Evolutionary conservation across 2,888 invertebrate species (phyloP).

Genomic region (Synergus japonicus): DNA sequence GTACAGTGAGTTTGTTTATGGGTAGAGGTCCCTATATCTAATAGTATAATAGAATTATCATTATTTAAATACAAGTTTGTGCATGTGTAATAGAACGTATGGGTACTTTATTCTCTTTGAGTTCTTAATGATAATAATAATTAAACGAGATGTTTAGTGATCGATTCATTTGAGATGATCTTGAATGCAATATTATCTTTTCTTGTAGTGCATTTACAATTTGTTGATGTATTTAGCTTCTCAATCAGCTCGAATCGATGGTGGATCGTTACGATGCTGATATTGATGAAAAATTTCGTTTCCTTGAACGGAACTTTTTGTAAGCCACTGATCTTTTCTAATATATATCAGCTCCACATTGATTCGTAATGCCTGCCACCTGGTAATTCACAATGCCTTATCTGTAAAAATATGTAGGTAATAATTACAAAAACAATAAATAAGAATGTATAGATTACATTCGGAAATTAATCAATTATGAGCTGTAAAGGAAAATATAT

Average conservation of each 20-base stretch:
- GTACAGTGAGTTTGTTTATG: constrained; percentile 75
- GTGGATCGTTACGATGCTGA: not conserved
- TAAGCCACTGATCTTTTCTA: not conserved
- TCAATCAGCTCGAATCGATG: not conserved
- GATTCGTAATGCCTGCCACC: not conserved
- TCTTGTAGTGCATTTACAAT: constrained; percentile 4
- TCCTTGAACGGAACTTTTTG: not conserved
- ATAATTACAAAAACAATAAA: too few species aligned
- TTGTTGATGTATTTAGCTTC: not conserved
- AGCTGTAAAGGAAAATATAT: not conserved
- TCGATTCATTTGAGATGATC: constrained; percentile 20
- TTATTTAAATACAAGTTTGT: constrained; percentile 75
- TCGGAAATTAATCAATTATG: not conserved
- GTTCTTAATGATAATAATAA: constrained; percentile 29
- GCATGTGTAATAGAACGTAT: constrained; percentile 62
- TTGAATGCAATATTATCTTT: constrained; percentile 11
- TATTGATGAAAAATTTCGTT: not conserved
- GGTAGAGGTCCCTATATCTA: constrained; percentile 75
- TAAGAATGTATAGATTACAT: too few species aligned
- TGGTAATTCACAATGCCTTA: not conserved
- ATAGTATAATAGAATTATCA: constrained; percentile 73
- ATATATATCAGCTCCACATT: not conserved
- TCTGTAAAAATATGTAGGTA: not conserved
- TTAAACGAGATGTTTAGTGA: constrained; percentile 1
- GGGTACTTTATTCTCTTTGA: constrained; percentile 60